Base-by-base conservation (phyloP, 2,888 invertebrate species). In the Cotesia congregata region DNA sequence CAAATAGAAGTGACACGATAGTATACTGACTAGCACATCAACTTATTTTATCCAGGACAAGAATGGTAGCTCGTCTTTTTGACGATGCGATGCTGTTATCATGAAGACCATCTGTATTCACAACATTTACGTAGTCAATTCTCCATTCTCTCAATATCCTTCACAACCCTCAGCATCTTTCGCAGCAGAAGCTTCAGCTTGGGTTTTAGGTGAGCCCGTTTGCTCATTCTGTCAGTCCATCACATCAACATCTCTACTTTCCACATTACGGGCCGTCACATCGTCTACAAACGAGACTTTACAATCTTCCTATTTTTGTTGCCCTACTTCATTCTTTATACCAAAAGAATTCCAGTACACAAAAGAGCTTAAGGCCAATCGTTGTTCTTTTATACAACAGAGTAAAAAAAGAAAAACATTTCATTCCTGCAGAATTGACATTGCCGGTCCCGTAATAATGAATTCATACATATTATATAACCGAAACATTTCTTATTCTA, bases 101-200 rank as follows among this genome's bases (percentile, higher is more conserved):
- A 82, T 76, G 75, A 62, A 82, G 86, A 86, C 87, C 85, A 88
- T 88, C 88, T 88, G 88, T 85, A 88, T 87, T 87, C 87, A 86
- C 85, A 78, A 81, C 82, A 82, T 83, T 82, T 83, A 82, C 80
- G 82, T 85, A 80, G 79, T 74, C 80, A 77, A 30, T 77, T 79
- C 79, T 76, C 77, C 81, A 78, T 79, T 76, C 78, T 77, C 74
- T 67, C 64, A 20, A 40, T 20, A 72, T 72, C 72, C 72, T 76
- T 69, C 78, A 77, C 78, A 77, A 67, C 74, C 61, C 73, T 72
- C 76, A 60, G 67, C 64, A 72, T 76, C 72, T 74, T 77, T 76
- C 75, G 67, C n/a, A 39, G 69, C 70, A 50, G 7, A 50, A 50
- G 50, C 50, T 50, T 50, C 50, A 80, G 80, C 83, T 83, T 83